Evolutionary conservation across 1,140 invertebrate species (phyloP), one percentile per base, ranked within the genome.

Genomic region (Ostrea edulis): DNA sequence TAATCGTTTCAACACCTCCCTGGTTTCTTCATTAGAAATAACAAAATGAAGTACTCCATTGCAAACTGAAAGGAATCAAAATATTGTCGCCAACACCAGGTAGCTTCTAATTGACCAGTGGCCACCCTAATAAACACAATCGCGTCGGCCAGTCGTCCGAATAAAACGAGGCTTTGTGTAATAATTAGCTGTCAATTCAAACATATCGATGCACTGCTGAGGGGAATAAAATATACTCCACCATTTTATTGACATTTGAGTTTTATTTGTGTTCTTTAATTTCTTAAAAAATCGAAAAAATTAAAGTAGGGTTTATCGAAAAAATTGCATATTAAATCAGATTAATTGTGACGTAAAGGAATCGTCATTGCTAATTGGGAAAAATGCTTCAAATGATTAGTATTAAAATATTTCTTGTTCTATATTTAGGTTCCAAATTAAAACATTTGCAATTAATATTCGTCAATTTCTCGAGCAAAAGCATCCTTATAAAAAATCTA

Each of bases 1-100:
- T 71, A 71, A 71, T 71, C 68, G 68, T 71, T 71, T 71, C 29
- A 71, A 71, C 68, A 71, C 68, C 68, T 71, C 68, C 68, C 68
- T 20, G 68, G 12, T 25, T 35, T 71, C 68, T 71, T 71, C 68
- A 71, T 29, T 29, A 35, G 17, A 62, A 14, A 71, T 25, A 71
- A 25, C 68, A 71, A 71, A 29, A 71, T 29, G 68, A 22, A 71
- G 25, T 29, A 71, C 68, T 35, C 68, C 68, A 71, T 71, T 71
- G 29, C 29, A 71, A 25, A 25, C 68, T 71, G 22, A 11, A 25
- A 35, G 68, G 17, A 71, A 71, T 71, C 68, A 71, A 29, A 71
- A 71, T 71, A 71, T 71, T 71, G 11, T 71, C 68, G 7, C 68
- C 29, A 71, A 12, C 25, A 14, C 8, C 68, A 35, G 68, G 68